phyloP scores from a whole-genome alignment of 2,888 invertebrate genomes.

The Mesoligia furuncula region DNA sequence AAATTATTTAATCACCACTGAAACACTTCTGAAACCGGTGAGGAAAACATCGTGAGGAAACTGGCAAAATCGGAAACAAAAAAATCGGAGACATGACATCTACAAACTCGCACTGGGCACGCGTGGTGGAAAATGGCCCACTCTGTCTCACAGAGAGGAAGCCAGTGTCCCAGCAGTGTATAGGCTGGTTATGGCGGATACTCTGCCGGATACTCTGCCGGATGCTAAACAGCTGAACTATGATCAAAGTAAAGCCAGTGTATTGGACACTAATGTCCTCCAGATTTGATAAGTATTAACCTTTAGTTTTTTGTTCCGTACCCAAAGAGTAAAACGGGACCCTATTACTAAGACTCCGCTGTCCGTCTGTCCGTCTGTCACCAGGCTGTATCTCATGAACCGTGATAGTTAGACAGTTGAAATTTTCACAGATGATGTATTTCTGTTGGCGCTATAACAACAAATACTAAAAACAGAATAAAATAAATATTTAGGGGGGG shows the following conservation, averaged over 20 bases:
- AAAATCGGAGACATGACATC: neutral
- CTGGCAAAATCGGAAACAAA: neutral
- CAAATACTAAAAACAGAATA: too few relatives aligned
- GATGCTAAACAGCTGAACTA: neutral
- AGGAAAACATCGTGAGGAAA: neutral
- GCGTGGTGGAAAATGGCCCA: neutral
- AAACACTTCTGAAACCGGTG: neutral
- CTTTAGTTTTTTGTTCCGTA: neutral
- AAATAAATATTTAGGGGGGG: too few relatives aligned
- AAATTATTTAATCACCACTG: neutral
- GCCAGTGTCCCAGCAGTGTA: too few relatives aligned
- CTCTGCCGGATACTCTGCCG: neutral
- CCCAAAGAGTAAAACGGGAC: too few relatives aligned
- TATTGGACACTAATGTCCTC: neutral
- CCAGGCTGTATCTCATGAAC: too few relatives aligned
- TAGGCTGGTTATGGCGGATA: neutral
- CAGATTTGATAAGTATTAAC: neutral
- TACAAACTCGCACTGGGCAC: too few relatives aligned
- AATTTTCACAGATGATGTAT: too few relatives aligned
- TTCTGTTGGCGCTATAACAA: too few relatives aligned
- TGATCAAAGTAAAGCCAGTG: neutral
- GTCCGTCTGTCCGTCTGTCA: too few relatives aligned
- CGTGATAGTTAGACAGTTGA: too few relatives aligned
- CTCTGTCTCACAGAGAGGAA: neutral
- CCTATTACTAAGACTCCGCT: too few relatives aligned